Base-by-base conservation (phyloP, 2,797 vertebrate genomes). In the Hylomyscus alleni region DNA sequence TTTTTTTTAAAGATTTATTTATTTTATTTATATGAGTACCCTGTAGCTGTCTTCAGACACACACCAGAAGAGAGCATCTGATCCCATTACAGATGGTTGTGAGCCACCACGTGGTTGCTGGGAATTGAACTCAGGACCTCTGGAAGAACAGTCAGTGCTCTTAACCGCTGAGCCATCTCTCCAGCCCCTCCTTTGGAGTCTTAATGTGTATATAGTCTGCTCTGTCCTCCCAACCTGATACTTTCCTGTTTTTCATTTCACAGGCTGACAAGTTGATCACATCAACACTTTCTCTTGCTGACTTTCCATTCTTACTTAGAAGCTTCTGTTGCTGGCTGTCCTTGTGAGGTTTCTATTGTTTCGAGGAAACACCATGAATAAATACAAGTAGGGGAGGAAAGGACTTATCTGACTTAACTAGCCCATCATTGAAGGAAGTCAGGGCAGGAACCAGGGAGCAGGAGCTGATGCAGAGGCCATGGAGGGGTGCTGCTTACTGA, bases 241-340 rank as follows among this genome's bases (percentile, higher is more conserved):
- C 50, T 81, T 95, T 82, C 29, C 22, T 20, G 88, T 76, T 80
- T 81, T 65, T 47, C 50, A 4, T 1, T 91, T 95, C 75, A 83
- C n/a, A 72, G n/a, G 50, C 78, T 72, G 82, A 67, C 44, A 56
- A 89, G 50, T 50, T 94, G 69, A 54, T 86, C 65, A 94, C 29
- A 34, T 14, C 19, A 86, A 3, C 76, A 76, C 86, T 83, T 92
- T 50, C 90, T 95, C 89, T 91, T 83, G 47, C 26, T 69, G n/a
- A 78, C 83, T 93, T 91, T 65, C 62, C 62, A 40, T 91, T 52
- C 80, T 94, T 83, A 62, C 81, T 89, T 83, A 90, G 65, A 90
- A 81, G 62, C 54, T 89, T 69, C 54, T 88, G 5, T 82, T 84
- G 50, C 56, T 93, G 72, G 89, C 47, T 67, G 83, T n/a, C 83